These are phyloP conservation scores for Blastomussa wellsi DNA, from an alignment of 92 coral and sea anemone genomes.

Conservation along the genomic window DNA sequence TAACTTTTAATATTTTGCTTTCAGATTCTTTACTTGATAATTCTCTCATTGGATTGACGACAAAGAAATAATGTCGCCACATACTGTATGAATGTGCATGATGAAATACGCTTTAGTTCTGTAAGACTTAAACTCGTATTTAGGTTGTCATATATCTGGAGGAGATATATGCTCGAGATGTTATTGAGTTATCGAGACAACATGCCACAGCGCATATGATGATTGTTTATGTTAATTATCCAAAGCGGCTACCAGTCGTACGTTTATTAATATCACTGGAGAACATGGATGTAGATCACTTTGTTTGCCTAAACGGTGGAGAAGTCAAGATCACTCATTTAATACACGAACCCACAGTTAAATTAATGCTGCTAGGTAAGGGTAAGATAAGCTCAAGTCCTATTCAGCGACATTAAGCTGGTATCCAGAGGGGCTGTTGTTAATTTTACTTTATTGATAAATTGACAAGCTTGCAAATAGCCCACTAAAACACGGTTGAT, in stretches of 20 bases:
- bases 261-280: no score
- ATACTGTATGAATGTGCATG: neutral
- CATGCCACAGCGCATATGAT: no score
- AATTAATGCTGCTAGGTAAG: neutral
- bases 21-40: neutral
- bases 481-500: neutral
- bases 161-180: no score
- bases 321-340: neutral
- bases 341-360: neutral
- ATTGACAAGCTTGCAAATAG: neutral
- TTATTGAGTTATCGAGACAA: neutral
- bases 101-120: neutral
- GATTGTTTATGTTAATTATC: no score
- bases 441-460: neutral
- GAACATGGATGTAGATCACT: no score
- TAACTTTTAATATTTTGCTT: neutral
- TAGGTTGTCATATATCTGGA: neutral
- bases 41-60: neutral
- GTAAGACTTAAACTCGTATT: neutral
- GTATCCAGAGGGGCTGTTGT: no score
- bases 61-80: neutral
- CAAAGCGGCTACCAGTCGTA: no score
- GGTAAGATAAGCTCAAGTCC: no score
- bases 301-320: no score
- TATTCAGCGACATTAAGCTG: no score